Base-by-base conservation (phyloP, 2,888 invertebrate genomes). In the Timema podura region DNA sequence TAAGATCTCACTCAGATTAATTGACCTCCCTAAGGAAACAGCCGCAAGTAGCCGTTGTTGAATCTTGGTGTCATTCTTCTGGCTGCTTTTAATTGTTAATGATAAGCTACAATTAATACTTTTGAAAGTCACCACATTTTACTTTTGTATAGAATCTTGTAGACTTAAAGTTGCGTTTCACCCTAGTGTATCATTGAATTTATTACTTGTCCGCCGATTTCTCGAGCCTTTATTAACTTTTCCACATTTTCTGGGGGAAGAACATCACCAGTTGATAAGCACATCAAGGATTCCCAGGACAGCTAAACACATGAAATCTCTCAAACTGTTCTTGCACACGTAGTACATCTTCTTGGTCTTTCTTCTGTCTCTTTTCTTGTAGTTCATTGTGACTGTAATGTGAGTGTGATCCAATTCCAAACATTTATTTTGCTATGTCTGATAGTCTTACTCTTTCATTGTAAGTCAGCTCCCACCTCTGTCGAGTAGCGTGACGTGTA, bases 391-490 rank as follows among this genome's bases (percentile, higher is more conserved):
- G 57, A n/a, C 13, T 54, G 9, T 57, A 57, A 5, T 57, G 57
- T 57, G 57, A 57, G 30, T 2, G 30, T 30, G 30, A 30, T 30
- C 30, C 30, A 30, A 30, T 30, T 30, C 30, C 30, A 30, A 30
- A 30, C 3, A 30, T 30, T 30, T 30, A 1, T 30, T 30, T 30
- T 30, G 30, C 3, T 30, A 30, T 30, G 30, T 57, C 9, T 16
- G 57, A 57, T 57, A 57, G 30, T 57, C 57, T 57, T 16, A 13
- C 57, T 57, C 13, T 57, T 57, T 57, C 57, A 57, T 57, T 57
- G 57, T 57, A n/a, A n/a, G 57, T 57, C 57, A 57, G 5, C 15
- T 57, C 57, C n/a, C 57, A 57, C 9, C 57, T 57, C 15, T 57
- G 0, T 57, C 15, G 57, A 57, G 15, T 13, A n/a, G 10, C 57